Base-by-base conservation (phyloP, 2,888 invertebrate genomes). In the Tinea pellionella region DNA sequence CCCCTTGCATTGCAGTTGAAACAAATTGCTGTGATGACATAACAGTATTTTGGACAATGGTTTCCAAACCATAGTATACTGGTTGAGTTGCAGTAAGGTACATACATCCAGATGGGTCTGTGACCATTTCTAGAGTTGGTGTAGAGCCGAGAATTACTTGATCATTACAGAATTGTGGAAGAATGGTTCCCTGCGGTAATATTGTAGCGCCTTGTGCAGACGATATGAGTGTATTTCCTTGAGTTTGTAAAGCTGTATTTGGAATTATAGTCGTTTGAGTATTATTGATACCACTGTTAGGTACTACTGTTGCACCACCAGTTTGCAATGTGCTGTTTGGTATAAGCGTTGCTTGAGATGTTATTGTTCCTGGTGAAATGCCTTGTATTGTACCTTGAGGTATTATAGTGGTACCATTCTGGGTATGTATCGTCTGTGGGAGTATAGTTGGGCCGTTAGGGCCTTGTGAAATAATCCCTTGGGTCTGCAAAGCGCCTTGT, bases 21-120 rank as follows among this genome's bases (percentile, higher is more conserved):
- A 95, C 91, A 71, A 94, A 94, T 71, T 95, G 95, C 71, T 94
- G 94, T 18, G 94, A 94, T n/a, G 94, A 94, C 94, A 95, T 94
- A 0, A 95, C 94, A 3, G 95, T 95, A 69, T 95, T 95, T 75
- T 94, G 94, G 1, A 95, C 95, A 60, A 95, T 94, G 0, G 95
- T 95, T 80, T 95, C 95, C 64, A 95, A 85, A 0, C 94, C 94
- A 67, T 94, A 94, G 69, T 94, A 94, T 68, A 95, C 91, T 3
- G 94, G 94, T 67, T 93, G 93, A 13, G 92, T 91, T 1, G 91
- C 87, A 51, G 90, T 85, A 61, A 91, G 72, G 69, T 91, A 88
- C 79, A 91, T 89, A 63, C 89, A 89, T 4, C 89, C 89, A 55
- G 84, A 81, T 32, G 84, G 89, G 72, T 91, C 89, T 11, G 90